These are phyloP conservation scores for Lissonota sp. DNA, from an alignment of 2,888 invertebrate genomes.

Conservation along the genomic window DNA sequence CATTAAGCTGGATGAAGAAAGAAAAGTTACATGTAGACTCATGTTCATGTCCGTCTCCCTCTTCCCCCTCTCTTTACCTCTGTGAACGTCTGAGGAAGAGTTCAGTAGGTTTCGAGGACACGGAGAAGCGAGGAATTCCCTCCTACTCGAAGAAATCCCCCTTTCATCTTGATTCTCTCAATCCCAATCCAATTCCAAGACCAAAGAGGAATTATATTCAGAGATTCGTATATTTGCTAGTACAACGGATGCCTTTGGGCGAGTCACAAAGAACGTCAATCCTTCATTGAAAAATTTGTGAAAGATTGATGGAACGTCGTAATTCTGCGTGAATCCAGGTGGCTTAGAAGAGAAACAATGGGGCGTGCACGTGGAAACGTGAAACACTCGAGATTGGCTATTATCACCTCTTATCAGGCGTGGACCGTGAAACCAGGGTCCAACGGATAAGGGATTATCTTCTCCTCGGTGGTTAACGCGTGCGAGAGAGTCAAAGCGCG, in stretches of 20 bases:
- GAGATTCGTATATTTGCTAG: too few relatives aligned
- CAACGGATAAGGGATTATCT: slow-evolving; percentile 63
- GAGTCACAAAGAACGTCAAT: too few relatives aligned
- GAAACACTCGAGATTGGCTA: slow-evolving; percentile 43
- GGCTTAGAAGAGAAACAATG: too few relatives aligned
- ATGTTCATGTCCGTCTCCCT: slow-evolving; percentile 10
- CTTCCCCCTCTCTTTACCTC: too few relatives aligned
- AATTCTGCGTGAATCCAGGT: too few relatives aligned
- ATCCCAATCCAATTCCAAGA: neutral
- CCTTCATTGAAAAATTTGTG: too few relatives aligned
- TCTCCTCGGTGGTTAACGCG: slow-evolving; percentile 36
- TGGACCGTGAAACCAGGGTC: slow-evolving; percentile 45
- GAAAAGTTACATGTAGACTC: slow-evolving; percentile 6
- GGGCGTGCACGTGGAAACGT: neutral
- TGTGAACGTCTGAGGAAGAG: slow-evolving; percentile 64
- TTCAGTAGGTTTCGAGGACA: slow-evolving; percentile 79
- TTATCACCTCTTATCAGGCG: slow-evolving; percentile 53
- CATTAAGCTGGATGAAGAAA: slow-evolving; percentile 14
- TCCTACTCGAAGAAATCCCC: slow-evolving; percentile 7
- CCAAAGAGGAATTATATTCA: too few relatives aligned
- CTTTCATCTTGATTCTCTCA: slow-evolving; percentile 19
- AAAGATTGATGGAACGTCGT: too few relatives aligned
- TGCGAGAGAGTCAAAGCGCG: slow-evolving; percentile 27
- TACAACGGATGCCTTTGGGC: too few relatives aligned
- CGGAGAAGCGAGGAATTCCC: slow-evolving; percentile 59